Evolutionary conservation across 2,888 invertebrate species (phyloP).

Genomic region (Drosophila picticornis): DNA sequence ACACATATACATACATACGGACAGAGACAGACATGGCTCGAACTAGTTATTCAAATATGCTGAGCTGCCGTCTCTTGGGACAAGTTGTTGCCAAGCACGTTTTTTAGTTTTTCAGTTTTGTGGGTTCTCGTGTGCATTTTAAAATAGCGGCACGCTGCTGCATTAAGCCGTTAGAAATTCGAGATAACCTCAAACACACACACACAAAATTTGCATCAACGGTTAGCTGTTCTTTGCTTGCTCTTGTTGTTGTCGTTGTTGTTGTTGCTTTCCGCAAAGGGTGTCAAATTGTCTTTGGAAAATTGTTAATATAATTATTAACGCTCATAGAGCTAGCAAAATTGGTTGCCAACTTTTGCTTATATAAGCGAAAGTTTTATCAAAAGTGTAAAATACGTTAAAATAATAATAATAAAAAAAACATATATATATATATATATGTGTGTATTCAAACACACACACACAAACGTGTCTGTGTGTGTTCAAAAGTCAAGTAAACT

Average conservation of each 20-base stretch:
- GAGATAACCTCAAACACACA: conserved; percentile 62
- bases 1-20: conserved; percentile 11
- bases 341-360: conserved; percentile 65
- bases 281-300: conserved; percentile 64
- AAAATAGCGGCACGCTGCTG: conserved; percentile 74
- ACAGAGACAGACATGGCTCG: conserved; percentile 42
- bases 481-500: conserved; percentile 49
- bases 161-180: conserved; percentile 74
- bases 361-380: conserved; percentile 77
- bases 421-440: conserved; percentile 12
- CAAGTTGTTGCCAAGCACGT: conserved; percentile 80
- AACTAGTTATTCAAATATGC: conserved; percentile 81
- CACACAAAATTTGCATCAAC: conserved; percentile 52
- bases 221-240: conserved; percentile 44
- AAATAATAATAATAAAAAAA: conserved; percentile 30
- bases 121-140: conserved; percentile 70
- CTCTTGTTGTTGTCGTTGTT: neutral
- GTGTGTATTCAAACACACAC: conserved; percentile 3
- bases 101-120: conserved; percentile 76
- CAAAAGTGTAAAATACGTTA: conserved; percentile 44
- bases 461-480: conserved; percentile 12
- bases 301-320: conserved; percentile 68
- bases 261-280: conserved; percentile 36
- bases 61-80: conserved; percentile 59
- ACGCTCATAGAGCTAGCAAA: conserved; percentile 63